These are phyloP conservation scores for Oceanodroma tethys DNA, from an alignment of 2,113 vertebrate genomes.

Conservation along the genomic window DNA sequence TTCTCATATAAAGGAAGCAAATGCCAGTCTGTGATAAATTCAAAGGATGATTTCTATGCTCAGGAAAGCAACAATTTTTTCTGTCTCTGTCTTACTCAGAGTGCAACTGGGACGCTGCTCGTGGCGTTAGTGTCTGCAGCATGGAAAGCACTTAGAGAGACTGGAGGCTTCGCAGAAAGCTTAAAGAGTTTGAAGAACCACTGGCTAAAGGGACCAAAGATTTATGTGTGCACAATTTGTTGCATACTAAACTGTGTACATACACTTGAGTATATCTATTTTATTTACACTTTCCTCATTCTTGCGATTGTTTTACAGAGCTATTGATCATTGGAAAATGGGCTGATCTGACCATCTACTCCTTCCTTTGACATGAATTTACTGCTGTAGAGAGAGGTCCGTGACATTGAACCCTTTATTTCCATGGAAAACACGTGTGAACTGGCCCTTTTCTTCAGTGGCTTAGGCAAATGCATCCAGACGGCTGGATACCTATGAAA, in stretches of 20 bases:
- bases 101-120: background rate
- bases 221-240: background rate
- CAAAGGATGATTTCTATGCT: background rate
- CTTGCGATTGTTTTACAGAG: background rate
- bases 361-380: background rate
- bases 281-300: background rate
- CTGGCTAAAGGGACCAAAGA: background rate
- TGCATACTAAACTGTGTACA: background rate
- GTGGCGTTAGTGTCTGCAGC: background rate
- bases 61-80: background rate
- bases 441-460: background rate
- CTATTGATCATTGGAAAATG: background rate
- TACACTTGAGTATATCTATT: background rate
- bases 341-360: background rate
- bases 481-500: background rate
- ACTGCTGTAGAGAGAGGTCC: background rate
- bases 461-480: background rate
- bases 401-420: background rate
- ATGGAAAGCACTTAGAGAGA: background rate
- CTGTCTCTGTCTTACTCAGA: background rate
- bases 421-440: accelerated
- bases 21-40: background rate
- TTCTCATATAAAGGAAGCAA: background rate
- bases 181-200: background rate
- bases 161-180: background rate